Base-by-base conservation (phyloP, 1,140 invertebrate genomes). In the Gonatopus flavifemur region DNA sequence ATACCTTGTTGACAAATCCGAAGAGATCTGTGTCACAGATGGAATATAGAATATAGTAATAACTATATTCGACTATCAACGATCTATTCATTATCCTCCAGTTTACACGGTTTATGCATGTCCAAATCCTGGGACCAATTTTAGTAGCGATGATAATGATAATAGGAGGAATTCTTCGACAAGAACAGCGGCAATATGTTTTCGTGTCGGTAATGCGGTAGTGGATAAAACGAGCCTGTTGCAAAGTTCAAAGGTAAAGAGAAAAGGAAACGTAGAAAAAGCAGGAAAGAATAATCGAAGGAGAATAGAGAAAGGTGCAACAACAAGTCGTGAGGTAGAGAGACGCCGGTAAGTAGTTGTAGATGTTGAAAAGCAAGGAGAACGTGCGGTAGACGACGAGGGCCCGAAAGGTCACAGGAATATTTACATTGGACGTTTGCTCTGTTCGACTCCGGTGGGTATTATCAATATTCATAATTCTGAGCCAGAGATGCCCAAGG, bases 381-480 rank as follows among this genome's bases (percentile, higher is more conserved):
- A 49, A 42, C 42, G 16, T 32, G 21, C 49, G 50, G 35, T 47
- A 47, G 64, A 55, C 59, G 59, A 52, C 53, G 39, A 57, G 42
- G 48, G 46, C 60, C 46, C 54, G 19, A 49, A 37, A 57, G 52
- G 33, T 57, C 55, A 44, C 37, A 45, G 47, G 46, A 56, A 62
- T 60, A 69, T 67, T 67, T 66, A 61, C 62, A 67, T 67, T 48
- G 65, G 41, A 45, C 49, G 25, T 25, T 25, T 28, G 8, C 15
- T 36, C 43, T 59, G 51, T 62, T 56, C 57, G 52, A 32, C 42
- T n/a, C 37, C 37, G 48, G 57, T 38, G n/a, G 55, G 44, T 45
- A 62, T 68, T 71, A 70, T 72, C 65, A 64, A 69, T 72, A 70
- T 68, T 72, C 70, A 70, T 70, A 72, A 70, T 68, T 61, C 68